A percentile compares a stretch with the other conserved stretches of the same genome.
Evolutionary conservation across 92 coral and sea anemone genomes (phyloP).

Genomic region (Bergia puertoricense): DNA sequence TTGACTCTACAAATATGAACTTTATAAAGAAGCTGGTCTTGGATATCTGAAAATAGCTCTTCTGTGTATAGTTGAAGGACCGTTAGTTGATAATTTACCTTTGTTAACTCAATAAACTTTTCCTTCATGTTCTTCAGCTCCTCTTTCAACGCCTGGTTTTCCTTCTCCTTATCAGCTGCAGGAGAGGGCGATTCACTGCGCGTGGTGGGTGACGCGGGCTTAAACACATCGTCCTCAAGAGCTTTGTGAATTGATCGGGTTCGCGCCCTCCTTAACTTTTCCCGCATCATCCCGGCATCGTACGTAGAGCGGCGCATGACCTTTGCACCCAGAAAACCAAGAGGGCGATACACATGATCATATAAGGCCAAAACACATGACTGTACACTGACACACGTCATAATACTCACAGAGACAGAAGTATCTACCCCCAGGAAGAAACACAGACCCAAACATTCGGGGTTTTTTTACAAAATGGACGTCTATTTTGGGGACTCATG

Average conservation of each 20-base stretch:
- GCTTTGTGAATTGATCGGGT: constrained; percentile 46
- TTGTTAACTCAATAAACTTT: constrained; percentile 54
- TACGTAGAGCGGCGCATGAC: constrained; percentile 62
- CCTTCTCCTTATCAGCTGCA: constrained; percentile 36
- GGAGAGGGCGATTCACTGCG: constrained; percentile 17
- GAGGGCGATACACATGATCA: too few species aligned
- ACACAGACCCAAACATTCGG: too few species aligned
- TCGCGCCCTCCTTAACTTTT: constrained; percentile 57
- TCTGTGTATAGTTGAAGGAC: too few species aligned
- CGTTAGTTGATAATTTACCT: constrained; percentile 38
- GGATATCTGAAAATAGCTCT: not conserved
- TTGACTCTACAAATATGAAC: not conserved
- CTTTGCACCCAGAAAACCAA: not conserved
- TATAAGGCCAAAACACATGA: too few species aligned
- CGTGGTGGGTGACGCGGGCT: not conserved
- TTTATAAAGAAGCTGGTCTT: not conserved
- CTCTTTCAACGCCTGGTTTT: constrained; percentile 59
- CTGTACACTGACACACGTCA: not conserved
- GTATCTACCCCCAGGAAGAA: too few species aligned
- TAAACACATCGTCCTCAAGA: constrained; percentile 22
- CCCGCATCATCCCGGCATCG: constrained; percentile 67
- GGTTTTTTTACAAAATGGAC: too few species aligned
- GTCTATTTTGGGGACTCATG: too few species aligned
- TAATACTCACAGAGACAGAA: too few species aligned
- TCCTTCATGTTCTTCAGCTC: constrained; percentile 70